These are phyloP conservation scores for Spondyliosoma cantharus DNA, from an alignment of 2,797 vertebrate genomes.

Conservation along the genomic window DNA sequence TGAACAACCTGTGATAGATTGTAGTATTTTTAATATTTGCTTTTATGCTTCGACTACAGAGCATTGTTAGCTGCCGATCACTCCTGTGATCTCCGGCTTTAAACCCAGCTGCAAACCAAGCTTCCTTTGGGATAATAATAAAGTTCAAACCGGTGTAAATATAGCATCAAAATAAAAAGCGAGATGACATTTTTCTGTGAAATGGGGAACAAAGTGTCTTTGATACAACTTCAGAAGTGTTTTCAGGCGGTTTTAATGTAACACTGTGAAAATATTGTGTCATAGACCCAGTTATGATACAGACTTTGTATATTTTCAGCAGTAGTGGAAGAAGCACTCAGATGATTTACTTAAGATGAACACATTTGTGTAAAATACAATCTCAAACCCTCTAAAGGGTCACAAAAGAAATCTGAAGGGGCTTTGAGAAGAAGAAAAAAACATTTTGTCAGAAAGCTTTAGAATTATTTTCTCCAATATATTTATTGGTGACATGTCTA, in stretches of 20 bases:
- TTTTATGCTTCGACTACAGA: constrained; percentile 17
- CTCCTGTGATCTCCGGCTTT: constrained; percentile 1
- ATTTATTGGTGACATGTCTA: no score
- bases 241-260: not conserved
- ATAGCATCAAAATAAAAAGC: constrained; percentile 24
- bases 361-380: not conserved
- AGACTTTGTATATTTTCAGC: constrained; percentile 16
- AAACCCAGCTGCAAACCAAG: constrained; percentile 24
- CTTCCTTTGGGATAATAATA: constrained; percentile 23
- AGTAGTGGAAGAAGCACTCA: not conserved
- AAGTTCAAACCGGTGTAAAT: constrained; percentile 24
- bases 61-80: not conserved
- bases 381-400: no score
- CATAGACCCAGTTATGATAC: not conserved
- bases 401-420: no score
- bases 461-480: no score
- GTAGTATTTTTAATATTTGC: not conserved
- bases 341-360: not conserved
- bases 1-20: not conserved
- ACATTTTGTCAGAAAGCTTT: no score
- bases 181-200: constrained; percentile 22
- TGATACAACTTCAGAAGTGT: constrained; percentile 30
- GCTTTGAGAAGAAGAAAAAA: no score
- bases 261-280: not conserved
- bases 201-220: constrained; percentile 2